Evolutionary conservation across 2,113 vertebrate species (phyloP), one percentile per base, ranked within the genome.

Genomic region (Periophthalmodon schlosseri): DNA sequence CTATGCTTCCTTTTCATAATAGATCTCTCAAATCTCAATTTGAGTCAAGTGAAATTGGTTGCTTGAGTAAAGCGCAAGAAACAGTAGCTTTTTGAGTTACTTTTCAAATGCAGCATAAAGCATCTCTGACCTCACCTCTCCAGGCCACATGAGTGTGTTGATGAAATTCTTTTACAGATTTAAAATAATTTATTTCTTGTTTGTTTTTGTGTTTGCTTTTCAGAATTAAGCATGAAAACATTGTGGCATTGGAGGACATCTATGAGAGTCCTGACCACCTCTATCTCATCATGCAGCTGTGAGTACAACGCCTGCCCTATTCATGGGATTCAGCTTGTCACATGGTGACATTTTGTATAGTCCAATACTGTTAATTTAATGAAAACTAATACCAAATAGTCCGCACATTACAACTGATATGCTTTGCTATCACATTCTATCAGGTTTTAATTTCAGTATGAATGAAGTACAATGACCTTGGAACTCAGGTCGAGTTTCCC

Each of bases 211-310:
- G 24, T 76, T 82, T 76, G 33, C 18, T 76, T 78, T 75, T 72
- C 90, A 99, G 98, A 88, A 97, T 99, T 89, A 97, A 99, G 85
- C 97, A 99, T 84, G 97, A 99, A 91, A 99, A 99, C 85, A 99
- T 99, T 2, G 97, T 99, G 87, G 96, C 98, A 0, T 88, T 99
- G 88, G 97, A 99, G 91, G 97, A 99, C 87, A 99, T 99, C 86
- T 98, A 98, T 13, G 98, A 99, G 91, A 99, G 97, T 72, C 93
- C 96, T 0, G 96, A 96, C 78, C 97, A 99, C 89, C 92, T 99
- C 68, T 99, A 99, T 87, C 91, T 99, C 91, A 96, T 99, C 73
- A 99, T 99, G 98, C 96, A 99, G 83, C 87, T 99, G 98, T 99
- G 89, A 99, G 97, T 97, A 18, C 0, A 57, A 33, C 2, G 28